Conservation (phyloP, 2,888 invertebrate species). For the Brenthis ino region DNA sequence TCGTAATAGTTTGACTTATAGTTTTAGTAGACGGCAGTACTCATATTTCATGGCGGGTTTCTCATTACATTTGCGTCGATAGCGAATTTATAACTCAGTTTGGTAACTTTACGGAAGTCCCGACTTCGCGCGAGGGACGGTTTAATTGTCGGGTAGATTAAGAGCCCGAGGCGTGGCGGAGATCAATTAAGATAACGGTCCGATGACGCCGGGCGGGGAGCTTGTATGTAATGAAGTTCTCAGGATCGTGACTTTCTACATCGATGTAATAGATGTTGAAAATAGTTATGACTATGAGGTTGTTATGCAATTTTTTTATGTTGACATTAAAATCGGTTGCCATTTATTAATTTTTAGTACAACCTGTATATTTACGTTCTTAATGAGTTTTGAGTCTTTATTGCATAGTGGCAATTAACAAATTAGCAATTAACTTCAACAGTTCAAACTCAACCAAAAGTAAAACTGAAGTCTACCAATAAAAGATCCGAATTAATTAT, state of each 20-base stretch:
- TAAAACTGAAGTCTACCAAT: no score
- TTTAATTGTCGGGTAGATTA: conserved; percentile 16
- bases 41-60: conserved; percentile 18
- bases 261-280: neutral
- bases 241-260: conserved; percentile 14
- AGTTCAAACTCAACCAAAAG: no score
- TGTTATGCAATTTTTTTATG: no score
- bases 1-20: neutral
- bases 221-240: conserved; percentile 32
- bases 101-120: conserved; percentile 19
- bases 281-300: no score
- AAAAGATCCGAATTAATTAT: no score
- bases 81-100: conserved; percentile 19
- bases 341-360: no score
- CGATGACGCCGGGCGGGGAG: conserved; percentile 27
- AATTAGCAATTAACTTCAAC: no score
- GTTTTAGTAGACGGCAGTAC: neutral
- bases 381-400: no score
- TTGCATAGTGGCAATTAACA: no score
- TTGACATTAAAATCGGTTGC: no score
- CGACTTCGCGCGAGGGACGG: neutral
- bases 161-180: conserved; percentile 21
- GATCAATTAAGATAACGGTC: conserved; percentile 37
- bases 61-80: conserved; percentile 20
- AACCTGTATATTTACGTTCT: no score